Evolutionary conservation across 1,140 invertebrate genomes (phyloP), one percentile per base, ranked within the genome.

Genomic region (Aradophagus sp.): DNA sequence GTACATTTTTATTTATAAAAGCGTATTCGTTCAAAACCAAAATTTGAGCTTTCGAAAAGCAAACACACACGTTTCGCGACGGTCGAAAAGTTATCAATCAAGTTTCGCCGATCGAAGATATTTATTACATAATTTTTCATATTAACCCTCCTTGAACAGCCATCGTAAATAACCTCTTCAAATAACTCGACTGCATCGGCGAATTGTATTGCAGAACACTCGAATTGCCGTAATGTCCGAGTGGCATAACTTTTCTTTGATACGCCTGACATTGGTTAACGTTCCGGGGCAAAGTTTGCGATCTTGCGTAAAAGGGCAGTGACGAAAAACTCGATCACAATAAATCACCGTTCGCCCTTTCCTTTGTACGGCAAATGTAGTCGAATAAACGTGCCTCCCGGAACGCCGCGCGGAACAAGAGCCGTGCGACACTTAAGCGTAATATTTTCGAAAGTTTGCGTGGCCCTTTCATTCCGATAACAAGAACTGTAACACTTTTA

Each of bases 401-500:
- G 14, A 35, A 36, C 13, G 5, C 0, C 26, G 27, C 50, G 42
- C 50, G 50, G 39, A 55, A 63, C 27, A 53, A 15, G 47, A n/a
- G 12, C 44, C 56, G 56, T 42, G 56, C 36, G 48, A 69, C 55
- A 68, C 47, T 61, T 68, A 52, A 34, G 61, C 65, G 65, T 38
- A 68, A 68, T 32, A 68, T 45, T 68, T 67, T 39, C 5, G 47
- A 68, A 68, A 59, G 41, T 61, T 55, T 50, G 7, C 20, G 5
- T 15, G 6, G 42, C 34, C 35, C 47, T 48, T 68, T 68, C 6
- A 13, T 26, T 1, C 0, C 1, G 15, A 53, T 32, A 59, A 59
- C 5, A 27, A 7, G 39, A 44, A 55, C 10, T 68, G 55, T 20
- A 69, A 69, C 66, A 69, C 66, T 69, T 69, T 59, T 59, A 48